Evolutionary conservation across 1,140 invertebrate genomes (phyloP), one percentile per base, ranked within the genome.

Genomic region (Cryptotermes secundus): DNA sequence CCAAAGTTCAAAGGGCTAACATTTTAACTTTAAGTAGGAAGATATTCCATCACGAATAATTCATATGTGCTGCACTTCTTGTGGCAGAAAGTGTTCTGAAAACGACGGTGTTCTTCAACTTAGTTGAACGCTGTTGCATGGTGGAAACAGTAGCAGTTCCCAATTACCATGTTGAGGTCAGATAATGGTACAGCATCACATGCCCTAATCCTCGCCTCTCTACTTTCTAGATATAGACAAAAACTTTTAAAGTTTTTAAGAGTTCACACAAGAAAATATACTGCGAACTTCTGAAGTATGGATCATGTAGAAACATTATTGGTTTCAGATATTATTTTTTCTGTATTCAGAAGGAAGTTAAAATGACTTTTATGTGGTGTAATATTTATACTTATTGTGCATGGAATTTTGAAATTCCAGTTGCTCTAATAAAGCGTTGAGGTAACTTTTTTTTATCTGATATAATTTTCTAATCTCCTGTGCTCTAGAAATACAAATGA

Each of bases 261-360:
- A 72, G 31, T 31, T 72, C 9, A n/a, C n/a, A 72, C 59, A 72
- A 72, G n/a, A 31, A 72, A 1, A 31, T n/a, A 72, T 72, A 72
- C 59, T 72, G n/a, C 59, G 14, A 0, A n/a, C 4, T 72, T 9
- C 14, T 3, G 59, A 72, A 72, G 59, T 72, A 72, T 72, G 26
- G 9, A 72, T 72, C 7, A 31, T 72, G 59, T 65, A 72, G 59
- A 72, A 72, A 72, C 59, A 72, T 72, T 72, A n/a, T 72, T 72
- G 59, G 59, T 72, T 72, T 72, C 59, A 72, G 22, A 19, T 12
- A 19, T 3, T 49, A 19, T 49, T 19, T 19, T 49, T 49, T 49
- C 22, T 19, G 22, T 49, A 49, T 49, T 49, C 9, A 42, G 9
- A 6, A 42, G 38, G 16, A 42, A 42, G 9, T 14, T 49, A 49